Conservation (phyloP, 2,888 invertebrate genomes). For the Mythimna impura region DNA sequence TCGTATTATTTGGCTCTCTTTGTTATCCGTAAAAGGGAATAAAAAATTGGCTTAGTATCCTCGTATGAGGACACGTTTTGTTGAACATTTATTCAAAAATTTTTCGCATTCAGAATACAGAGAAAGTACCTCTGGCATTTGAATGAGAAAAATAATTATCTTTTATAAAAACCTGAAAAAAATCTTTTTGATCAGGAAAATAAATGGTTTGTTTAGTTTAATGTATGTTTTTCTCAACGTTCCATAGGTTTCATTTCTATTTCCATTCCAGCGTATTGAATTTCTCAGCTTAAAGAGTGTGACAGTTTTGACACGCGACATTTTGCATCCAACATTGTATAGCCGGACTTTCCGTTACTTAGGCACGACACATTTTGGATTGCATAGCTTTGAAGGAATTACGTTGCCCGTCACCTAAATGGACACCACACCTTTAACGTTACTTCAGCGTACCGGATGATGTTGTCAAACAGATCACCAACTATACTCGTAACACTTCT, state of each 20-base stretch:
- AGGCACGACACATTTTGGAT: conserved; percentile 4
- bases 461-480: background rate
- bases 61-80: conserved; percentile 22
- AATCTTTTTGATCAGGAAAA: conserved; percentile 7
- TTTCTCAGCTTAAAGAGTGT: conserved; percentile 1
- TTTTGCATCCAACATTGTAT: background rate
- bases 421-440: background rate
- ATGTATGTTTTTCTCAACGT: background rate
- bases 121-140: background rate
- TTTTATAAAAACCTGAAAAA: background rate
- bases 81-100: conserved; percentile 28
- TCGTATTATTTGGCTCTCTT: conserved; percentile 54
- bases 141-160: background rate
- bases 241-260: background rate
- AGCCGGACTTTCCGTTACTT: background rate
- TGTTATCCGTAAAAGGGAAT: conserved; percentile 42
- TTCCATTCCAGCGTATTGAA: background rate
- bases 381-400: conserved; percentile 11
- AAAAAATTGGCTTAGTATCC: conserved; percentile 33
- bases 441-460: conserved; percentile 5
- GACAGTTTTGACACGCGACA: background rate
- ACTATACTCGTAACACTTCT: background rate
- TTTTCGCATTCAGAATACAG: conserved; percentile 4
- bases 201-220: background rate
- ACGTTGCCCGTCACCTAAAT: background rate